Evolutionary conservation across 2,113 vertebrate genomes (phyloP).

Genomic region (Melanotaenia duboulayi): DNA sequence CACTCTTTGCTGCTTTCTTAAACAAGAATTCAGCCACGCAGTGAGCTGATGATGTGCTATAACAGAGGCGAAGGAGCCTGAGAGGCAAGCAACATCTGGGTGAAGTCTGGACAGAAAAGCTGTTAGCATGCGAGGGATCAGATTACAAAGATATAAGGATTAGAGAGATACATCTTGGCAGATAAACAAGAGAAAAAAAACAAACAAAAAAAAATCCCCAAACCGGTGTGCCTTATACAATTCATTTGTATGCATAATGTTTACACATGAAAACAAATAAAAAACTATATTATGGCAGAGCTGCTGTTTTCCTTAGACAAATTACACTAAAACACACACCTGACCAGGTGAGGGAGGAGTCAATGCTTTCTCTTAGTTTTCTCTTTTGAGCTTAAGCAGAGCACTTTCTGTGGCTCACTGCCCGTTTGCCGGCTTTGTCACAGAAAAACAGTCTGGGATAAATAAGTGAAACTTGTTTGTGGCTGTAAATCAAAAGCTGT

Average conservation of each 20-base stretch:
- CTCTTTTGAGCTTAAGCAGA: neutral
- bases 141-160: slow-evolving; percentile 67
- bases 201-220: slow-evolving; percentile 3
- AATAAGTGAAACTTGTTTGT: slow-evolving; percentile 49
- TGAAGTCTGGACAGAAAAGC: slow-evolving; percentile 77
- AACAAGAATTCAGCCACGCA: slow-evolving; percentile 50
- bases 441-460: slow-evolving; percentile 42
- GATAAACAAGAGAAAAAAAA: slow-evolving; percentile 74
- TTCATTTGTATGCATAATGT: neutral
- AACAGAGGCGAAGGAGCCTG: slow-evolving; percentile 67
- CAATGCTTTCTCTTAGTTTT: neutral
- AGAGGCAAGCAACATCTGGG: slow-evolving; percentile 76
- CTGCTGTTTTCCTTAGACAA: neutral
- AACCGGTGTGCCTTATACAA: neutral
- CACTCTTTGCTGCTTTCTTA: slow-evolving; percentile 45
- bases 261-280: neutral
- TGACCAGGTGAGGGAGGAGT: slow-evolving; percentile 5
- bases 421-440: slow-evolving; percentile 50
- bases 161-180: slow-evolving; percentile 72
- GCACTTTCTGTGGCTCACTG: slow-evolving; percentile 26
- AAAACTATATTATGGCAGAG: neutral
- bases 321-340: neutral
- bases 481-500: slow-evolving; percentile 33
- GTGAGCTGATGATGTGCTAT: slow-evolving; percentile 60
- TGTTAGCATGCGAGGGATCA: slow-evolving; percentile 58